phyloP scores from a whole-genome alignment of 2,113 vertebrate genomes.

The Reinhardtius hippoglossoides region DNA sequence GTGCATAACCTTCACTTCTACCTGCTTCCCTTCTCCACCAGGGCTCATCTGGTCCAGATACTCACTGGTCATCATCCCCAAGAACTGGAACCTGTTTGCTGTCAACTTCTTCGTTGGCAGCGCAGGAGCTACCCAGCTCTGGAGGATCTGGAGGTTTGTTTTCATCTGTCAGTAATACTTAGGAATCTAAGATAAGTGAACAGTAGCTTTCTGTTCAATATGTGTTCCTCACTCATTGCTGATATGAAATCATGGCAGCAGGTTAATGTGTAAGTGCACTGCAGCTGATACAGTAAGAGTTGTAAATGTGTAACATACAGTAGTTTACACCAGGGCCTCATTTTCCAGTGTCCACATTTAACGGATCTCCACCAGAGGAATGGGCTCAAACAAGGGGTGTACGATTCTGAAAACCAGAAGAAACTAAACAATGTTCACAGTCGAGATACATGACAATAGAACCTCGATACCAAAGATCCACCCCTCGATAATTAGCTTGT shows the following conservation, averaged over 20 bases:
- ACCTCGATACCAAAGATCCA: too few species aligned
- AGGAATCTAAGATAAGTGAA: background rate
- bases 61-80: constrained; percentile 97
- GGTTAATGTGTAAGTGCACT: constrained; percentile 16
- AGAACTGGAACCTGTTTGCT: constrained; percentile 97
- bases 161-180: background rate
- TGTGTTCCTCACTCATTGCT: background rate
- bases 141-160: constrained; percentile 93
- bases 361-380: background rate
- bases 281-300: background rate
- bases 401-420: background rate
- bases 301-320: constrained; percentile 32
- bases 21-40: constrained; percentile 61
- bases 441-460: too few species aligned
- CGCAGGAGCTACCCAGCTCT: constrained; percentile 92
- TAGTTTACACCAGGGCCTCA: background rate
- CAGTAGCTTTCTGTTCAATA: background rate
- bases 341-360: background rate
- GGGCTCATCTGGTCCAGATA: constrained; percentile 98
- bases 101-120: constrained; percentile 97
- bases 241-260: constrained; percentile 1
- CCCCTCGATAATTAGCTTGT: too few species aligned
- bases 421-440: too few species aligned
- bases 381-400: background rate
- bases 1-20: constrained; percentile 21